These are phyloP conservation scores for Hybognathus amarus DNA, from an alignment of 2,797 vertebrate species.

Conservation along the genomic window DNA sequence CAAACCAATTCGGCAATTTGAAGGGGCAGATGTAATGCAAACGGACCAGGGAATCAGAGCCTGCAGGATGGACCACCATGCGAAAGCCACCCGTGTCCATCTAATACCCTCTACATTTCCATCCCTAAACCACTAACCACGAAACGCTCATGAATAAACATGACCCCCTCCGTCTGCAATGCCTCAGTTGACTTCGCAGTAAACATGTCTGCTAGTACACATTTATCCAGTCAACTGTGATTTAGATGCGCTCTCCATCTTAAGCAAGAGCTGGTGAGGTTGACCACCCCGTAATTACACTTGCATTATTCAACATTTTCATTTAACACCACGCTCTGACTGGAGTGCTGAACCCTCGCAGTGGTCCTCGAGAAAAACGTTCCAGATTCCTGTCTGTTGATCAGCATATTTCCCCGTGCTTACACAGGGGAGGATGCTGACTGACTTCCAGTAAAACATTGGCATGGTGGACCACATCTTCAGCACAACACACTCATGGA, in stretches of 20 bases:
- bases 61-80: not conserved
- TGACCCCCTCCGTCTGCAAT: not conserved
- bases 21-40: not conserved
- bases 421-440: slow-evolving; percentile 29
- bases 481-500: slow-evolving; percentile 19
- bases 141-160: slow-evolving; percentile 44
- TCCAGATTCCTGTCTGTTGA: slow-evolving; percentile 40
- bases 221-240: not conserved
- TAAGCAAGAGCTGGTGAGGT: slow-evolving; percentile 37
- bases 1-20: not conserved
- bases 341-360: slow-evolving; percentile 13
- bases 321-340: slow-evolving; percentile 13
- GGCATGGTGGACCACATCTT: slow-evolving; percentile 24
- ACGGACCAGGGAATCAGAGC: slow-evolving; percentile 3
- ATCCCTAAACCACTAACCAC: not conserved
- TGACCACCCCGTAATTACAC: slow-evolving; percentile 41
- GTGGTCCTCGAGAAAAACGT: slow-evolving; percentile 11
- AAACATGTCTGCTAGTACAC: slow-evolving; percentile 38
- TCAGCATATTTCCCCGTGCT: slow-evolving; percentile 26
- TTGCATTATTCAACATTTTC: slow-evolving; percentile 42
- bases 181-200: slow-evolving; percentile 16
- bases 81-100: slow-evolving; percentile 9
- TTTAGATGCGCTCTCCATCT: slow-evolving; percentile 36
- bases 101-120: slow-evolving; percentile 10
- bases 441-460: slow-evolving; percentile 43